Conservation (phyloP, 2,113 vertebrate species). For the Entelurus aequoreus region DNA sequence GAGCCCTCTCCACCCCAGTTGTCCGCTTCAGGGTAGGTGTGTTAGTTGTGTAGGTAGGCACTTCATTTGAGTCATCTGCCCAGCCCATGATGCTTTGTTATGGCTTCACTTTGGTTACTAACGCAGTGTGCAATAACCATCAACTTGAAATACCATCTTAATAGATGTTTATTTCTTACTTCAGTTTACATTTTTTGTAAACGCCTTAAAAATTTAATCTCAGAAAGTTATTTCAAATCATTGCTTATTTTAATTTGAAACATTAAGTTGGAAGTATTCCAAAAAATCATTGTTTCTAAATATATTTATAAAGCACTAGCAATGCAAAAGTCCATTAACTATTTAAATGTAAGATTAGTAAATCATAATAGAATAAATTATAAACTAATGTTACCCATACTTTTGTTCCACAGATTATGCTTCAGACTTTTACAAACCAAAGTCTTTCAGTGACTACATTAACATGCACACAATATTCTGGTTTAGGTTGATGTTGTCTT, state of each 20-base stretch:
- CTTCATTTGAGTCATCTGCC: constrained; percentile 56
- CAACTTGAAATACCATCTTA: constrained; percentile 22
- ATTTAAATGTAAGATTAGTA: neutral
- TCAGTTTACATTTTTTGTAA: neutral
- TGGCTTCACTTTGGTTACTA: constrained; percentile 48
- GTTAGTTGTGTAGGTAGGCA: constrained; percentile 56
- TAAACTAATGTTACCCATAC: constrained; percentile 2
- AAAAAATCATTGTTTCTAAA: constrained; percentile 59
- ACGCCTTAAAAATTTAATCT: constrained; percentile 18
- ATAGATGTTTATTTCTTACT: neutral
- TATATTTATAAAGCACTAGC: neutral
- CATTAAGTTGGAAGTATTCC: constrained; percentile 50
- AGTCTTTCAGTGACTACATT: constrained; percentile 32
- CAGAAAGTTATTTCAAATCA: constrained; percentile 22
- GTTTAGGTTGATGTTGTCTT: too few species aligned
- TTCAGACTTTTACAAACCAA: constrained; percentile 63
- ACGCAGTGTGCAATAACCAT: constrained; percentile 29
- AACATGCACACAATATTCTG: too few species aligned
- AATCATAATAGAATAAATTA: neutral
- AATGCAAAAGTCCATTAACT: neutral
- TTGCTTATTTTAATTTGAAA: constrained; percentile 66
- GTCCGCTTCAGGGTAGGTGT: constrained; percentile 95
- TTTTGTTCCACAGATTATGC: constrained; percentile 71
- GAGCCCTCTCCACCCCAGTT: constrained; percentile 88
- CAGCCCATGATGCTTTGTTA: constrained; percentile 57